Base-by-base conservation (phyloP, 2,113 vertebrate species). In the Gopherus evgoodei region DNA sequence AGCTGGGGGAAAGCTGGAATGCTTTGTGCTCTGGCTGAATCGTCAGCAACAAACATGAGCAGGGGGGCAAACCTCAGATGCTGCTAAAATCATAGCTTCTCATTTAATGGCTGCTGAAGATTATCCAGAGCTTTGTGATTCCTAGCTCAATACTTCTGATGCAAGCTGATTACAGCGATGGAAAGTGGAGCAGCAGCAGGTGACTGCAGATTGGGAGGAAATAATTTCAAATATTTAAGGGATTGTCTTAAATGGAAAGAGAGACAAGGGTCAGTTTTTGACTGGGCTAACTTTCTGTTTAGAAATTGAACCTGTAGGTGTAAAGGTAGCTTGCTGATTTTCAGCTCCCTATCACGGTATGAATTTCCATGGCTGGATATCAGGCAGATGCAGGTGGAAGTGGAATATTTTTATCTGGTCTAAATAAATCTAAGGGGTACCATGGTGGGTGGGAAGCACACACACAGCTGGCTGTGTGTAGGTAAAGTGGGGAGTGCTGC, bases 141-240 rank as follows among this genome's bases (percentile, higher is more conserved):
- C 93, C 84, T 93, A 87, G 83, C 79, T 83, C 82, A 47, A 83
- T 79, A 76, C 59, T 62, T 93, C 78, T 53, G 94, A 84, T 90
- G 80, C 38, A 2, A 92, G 6, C 0, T 0, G 56, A 78, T 84
- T 93, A 93, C 94, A 87, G 95, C 82, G 90, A 93, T 1, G 11
- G 69, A 84, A 88, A 96, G 88, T 38, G 90, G 0, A 53, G 29
- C 0, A 0, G 88, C 95, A 95, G 95, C 90, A 96, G 94, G 91
- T 89, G 91, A 93, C 24, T 65, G 91, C 82, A 88, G 91, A 78
- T 88, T 69, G 2, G 1, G 49, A 88, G 91, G 91, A 76, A 94
- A 93, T 47, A 96, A 94, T 90, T 87, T 88, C 90, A 96, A 94
- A 93, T 86, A 92, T 94, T 86, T 90, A n/a, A 69, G 62, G 87